These are phyloP conservation scores for Callyntrura sp. DNA, from an alignment of 2,888 invertebrate species.

Conservation along the genomic window DNA sequence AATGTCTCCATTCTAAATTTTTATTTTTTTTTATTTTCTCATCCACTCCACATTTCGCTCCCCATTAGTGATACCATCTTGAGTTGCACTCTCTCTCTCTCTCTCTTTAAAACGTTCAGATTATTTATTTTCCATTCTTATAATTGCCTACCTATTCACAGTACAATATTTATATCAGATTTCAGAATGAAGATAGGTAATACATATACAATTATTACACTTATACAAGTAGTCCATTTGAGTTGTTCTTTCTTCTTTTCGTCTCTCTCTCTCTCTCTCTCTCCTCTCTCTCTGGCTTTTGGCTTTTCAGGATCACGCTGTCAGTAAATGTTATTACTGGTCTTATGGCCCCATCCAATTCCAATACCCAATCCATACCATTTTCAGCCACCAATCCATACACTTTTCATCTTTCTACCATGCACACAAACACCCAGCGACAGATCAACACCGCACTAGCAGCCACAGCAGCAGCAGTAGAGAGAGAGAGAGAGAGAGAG, in stretches of 20 bases:
- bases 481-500: too few relatives aligned
- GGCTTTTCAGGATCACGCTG: conserved; percentile 30
- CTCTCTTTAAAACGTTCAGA: neutral
- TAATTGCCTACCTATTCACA: neutral
- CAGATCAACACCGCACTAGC: neutral
- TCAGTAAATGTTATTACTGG: conserved; percentile 17
- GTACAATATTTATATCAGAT: neutral
- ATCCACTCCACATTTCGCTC: too few relatives aligned
- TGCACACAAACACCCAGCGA: neutral
- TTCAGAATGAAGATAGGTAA: neutral
- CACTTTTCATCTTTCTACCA: conserved; percentile 12
- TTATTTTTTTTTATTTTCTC: too few relatives aligned
- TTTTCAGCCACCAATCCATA: conserved; percentile 18
- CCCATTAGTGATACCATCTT: too few relatives aligned
- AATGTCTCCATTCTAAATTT: too few relatives aligned
- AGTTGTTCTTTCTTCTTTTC: neutral
- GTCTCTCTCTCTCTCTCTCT: conserved; percentile 16
- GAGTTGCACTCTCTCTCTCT: too few relatives aligned
- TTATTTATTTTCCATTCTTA: neutral
- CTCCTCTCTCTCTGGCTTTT: neutral
- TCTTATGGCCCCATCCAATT: neutral
- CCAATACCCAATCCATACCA: neutral
- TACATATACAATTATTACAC: neutral
- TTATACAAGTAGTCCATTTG: neutral
- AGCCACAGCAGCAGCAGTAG: neutral